Conservation (phyloP, 2,797 vertebrate genomes). For the Bucorvus abyssinicus region DNA sequence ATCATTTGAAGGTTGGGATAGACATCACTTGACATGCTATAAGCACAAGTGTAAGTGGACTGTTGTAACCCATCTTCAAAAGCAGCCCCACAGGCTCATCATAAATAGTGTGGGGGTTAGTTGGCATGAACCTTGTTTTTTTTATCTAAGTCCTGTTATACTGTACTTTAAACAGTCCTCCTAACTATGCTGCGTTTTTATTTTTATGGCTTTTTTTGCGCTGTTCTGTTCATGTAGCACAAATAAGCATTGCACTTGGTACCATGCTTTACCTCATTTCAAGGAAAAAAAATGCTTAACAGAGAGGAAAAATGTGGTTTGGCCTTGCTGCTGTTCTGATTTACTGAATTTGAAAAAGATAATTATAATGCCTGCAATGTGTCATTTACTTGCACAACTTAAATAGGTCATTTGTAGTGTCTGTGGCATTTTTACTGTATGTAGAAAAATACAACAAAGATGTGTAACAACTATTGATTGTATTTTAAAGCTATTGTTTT, state of each 20-base stretch:
- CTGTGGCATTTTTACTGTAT: constrained; percentile 78
- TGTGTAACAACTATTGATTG: constrained; percentile 69
- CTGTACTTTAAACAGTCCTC: constrained; percentile 71
- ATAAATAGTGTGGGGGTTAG: constrained; percentile 52
- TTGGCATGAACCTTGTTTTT: constrained; percentile 65
- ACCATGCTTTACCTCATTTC: constrained; percentile 96
- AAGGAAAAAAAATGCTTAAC: constrained; percentile 78
- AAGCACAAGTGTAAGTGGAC: constrained; percentile 31
- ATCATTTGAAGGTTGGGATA: constrained; percentile 51
- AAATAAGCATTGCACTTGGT: constrained; percentile 93
- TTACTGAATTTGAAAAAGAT: constrained; percentile 80
- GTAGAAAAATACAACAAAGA: constrained; percentile 67
- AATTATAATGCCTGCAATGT: constrained; percentile 81
- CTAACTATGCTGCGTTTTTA: constrained; percentile 79
- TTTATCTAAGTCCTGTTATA: constrained; percentile 55
- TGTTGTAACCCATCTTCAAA: constrained; percentile 65
- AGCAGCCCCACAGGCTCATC: constrained; percentile 50
- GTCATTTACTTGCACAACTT: constrained; percentile 76
- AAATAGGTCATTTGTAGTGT: constrained; percentile 75
- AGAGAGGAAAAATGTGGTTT: constrained; percentile 79
- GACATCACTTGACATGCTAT: constrained; percentile 52
- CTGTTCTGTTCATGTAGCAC: constrained; percentile 89
- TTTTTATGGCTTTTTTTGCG: constrained; percentile 72
- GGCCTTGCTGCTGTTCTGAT: constrained; percentile 88
- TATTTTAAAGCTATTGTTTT: constrained; percentile 70